Percentiles rank a stretch among this genome's conserved stretches.
Conservation (phyloP, 2,888 invertebrate species). For the Ischnus inquisitorius region DNA sequence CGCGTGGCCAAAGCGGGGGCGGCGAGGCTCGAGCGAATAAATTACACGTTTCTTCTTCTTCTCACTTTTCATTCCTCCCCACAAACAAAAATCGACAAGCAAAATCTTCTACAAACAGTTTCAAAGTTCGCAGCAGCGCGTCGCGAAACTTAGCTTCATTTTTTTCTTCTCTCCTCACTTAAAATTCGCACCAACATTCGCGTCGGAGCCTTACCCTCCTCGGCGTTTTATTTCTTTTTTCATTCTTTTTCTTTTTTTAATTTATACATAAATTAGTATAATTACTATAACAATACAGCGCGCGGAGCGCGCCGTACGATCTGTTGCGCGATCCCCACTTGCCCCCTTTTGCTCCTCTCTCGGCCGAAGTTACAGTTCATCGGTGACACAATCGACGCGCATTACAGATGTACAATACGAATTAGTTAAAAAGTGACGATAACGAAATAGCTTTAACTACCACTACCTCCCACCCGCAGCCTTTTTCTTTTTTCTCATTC, state of each 20-base stretch:
- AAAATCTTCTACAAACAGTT: slow-evolving; percentile 19
- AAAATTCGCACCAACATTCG: slow-evolving; percentile 44
- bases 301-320: slow-evolving; percentile 38
- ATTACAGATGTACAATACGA: slow-evolving; percentile 49
- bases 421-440: slow-evolving; percentile 58
- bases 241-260: slow-evolving; percentile 14
- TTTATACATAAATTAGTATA: slow-evolving; percentile 61
- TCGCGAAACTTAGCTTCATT: neutral
- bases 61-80: slow-evolving; percentile 4
- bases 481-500: slow-evolving; percentile 38
- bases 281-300: slow-evolving; percentile 59
- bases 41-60: slow-evolving; percentile 36
- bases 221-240: neutral
- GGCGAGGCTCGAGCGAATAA: slow-evolving; percentile 56
- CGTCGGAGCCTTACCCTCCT: slow-evolving; percentile 45
- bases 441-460: slow-evolving; percentile 58
- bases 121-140: neutral
- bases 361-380: neutral
- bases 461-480: slow-evolving; percentile 53
- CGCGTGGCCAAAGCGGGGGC: slow-evolving; percentile 42
- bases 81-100: slow-evolving; percentile 11
- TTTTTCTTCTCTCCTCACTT: neutral
- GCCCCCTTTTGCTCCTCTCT: slow-evolving; percentile 1
- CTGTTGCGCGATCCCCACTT: slow-evolving; percentile 35
- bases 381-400: slow-evolving; percentile 31